Evolutionary conservation across 2,888 invertebrate genomes (phyloP).

Genomic region (Protodeltote pygarga): DNA sequence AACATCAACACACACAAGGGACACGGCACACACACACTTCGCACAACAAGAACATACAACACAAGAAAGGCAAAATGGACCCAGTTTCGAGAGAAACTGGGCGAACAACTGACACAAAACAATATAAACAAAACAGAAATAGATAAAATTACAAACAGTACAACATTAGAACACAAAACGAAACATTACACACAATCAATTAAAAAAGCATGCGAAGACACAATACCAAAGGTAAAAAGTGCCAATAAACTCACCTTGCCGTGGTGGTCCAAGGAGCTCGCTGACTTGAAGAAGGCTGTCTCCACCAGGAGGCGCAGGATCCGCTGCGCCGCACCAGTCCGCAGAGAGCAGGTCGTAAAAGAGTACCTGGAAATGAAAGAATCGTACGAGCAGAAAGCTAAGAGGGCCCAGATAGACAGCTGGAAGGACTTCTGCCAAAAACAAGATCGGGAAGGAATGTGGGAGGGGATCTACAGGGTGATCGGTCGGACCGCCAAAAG

Average conservation of each 20-base stretch:
- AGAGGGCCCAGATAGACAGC: too few species aligned
- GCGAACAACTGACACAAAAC: not conserved
- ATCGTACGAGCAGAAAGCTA: too few species aligned
- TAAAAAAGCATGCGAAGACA: not conserved
- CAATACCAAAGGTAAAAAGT: not conserved
- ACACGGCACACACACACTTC: too few species aligned
- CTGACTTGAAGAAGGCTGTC: not conserved
- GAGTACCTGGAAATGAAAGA: too few species aligned
- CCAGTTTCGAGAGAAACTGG: not conserved
- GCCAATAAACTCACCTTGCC: too few species aligned
- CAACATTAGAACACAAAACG: not conserved
- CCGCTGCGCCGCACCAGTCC: conserved; percentile 5
- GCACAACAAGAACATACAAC: not conserved
- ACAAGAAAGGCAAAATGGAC: conserved; percentile 1
- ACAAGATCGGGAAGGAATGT: too few species aligned
- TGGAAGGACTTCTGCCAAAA: too few species aligned
- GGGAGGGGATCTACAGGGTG: too few species aligned
- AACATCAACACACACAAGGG: too few species aligned
- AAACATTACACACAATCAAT: not conserved
- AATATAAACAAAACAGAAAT: not conserved
- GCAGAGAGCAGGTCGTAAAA: too few species aligned
- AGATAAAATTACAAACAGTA: not conserved
- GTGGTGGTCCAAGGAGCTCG: not conserved
- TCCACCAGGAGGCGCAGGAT: not conserved
- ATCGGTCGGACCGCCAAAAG: too few species aligned